Base-by-base conservation (phyloP, 2,797 vertebrate species). In the Oreonectes daqikongensis region DNA sequence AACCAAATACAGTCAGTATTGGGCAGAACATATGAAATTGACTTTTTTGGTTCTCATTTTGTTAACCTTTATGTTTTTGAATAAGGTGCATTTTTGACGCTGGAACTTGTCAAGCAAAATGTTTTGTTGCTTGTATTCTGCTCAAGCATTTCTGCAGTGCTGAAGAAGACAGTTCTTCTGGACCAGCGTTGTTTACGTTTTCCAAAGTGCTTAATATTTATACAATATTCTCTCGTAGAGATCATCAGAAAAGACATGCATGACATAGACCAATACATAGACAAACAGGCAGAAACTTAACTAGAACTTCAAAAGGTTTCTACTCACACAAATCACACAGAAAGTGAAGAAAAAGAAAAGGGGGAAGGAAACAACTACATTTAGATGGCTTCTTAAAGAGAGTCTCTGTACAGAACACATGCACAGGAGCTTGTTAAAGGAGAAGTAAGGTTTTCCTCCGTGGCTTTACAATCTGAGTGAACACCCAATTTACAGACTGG, bases 381-480 rank as follows among this genome's bases (percentile, higher is more conserved):
- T 18, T 15, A 30, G 46, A 24, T 2, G 17, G 38, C 42, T 46
- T 32, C 1, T 9, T 18, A 59, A 68, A 68, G n/a, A 59, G 7
- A 20, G 59, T 59, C 38, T 35, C 40, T n/a, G 14, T 59, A 4
- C 24, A 22, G 52, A 67, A 59, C 50, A 59, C 55, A 59, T 75
- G 38, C 40, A 59, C 64, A 59, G 40, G 4, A 75, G 52, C 64
- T 59, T 59, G 66, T 75, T 75, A 75, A 42, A 44, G 22, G 24
- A 74, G 26, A 63, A 48, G 28, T 35, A 26, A 35, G 26, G 26
- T 22, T 48, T 61, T 59, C 64, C 52, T 18, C n/a, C 14, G 26
- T 11, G 10, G 40, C n/a, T 48, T 67, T 68, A 67, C 52, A 59
- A 12, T 75, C 28, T 75, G 64, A 48, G 52, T 26, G 40, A 75